Conservation (phyloP, 1,140 invertebrate species). For the Bombyx mandarina region DNA sequence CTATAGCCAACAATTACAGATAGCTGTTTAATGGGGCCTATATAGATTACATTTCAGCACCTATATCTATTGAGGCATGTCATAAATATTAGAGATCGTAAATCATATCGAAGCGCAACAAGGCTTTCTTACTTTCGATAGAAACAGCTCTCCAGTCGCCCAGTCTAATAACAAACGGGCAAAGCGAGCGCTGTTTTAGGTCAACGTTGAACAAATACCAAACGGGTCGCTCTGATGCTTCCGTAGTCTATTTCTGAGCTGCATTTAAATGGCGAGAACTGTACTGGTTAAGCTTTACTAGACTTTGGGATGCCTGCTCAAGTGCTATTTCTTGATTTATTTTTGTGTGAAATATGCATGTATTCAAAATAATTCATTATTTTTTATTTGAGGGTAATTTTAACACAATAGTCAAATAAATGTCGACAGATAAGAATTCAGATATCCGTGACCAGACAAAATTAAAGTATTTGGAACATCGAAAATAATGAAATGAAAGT, state of each 20-base stretch:
- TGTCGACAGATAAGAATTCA: no score
- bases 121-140: not conserved
- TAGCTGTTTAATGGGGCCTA: no score
- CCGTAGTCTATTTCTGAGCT: conserved; percentile 67
- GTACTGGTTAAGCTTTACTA: conserved; percentile 21
- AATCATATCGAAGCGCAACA: not conserved
- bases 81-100: not conserved
- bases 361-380: no score
- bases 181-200: conserved; percentile 68
- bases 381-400: no score
- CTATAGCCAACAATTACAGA: not conserved
- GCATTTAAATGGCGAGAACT: conserved; percentile 43
- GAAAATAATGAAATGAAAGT: no score
- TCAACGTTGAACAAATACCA: conserved; percentile 71
- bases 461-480: no score
- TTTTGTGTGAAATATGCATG: not conserved
- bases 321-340: no score
- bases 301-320: no score
- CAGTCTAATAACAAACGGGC: conserved; percentile 62
- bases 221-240: conserved; percentile 66
- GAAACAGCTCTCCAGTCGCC: conserved; percentile 24
- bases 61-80: no score
- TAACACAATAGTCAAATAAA: no score
- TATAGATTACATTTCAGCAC: no score
- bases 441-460: no score